These are phyloP conservation scores for Rhagium mordax DNA, from an alignment of 2,888 invertebrate genomes.

Conservation along the genomic window DNA sequence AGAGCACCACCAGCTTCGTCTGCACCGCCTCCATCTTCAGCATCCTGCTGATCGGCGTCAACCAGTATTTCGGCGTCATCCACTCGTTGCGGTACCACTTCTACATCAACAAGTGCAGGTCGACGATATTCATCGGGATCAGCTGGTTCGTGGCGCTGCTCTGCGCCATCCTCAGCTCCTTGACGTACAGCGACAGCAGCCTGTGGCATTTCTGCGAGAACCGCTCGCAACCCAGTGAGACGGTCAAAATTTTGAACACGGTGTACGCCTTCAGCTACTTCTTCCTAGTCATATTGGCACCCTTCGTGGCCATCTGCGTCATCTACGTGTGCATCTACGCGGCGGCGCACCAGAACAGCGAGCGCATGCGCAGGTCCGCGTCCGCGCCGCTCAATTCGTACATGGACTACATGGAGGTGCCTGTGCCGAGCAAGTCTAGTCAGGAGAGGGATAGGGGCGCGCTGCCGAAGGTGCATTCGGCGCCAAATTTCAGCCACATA, in stretches of 20 bases:
- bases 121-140: slow-evolving; percentile 69
- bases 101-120: slow-evolving; percentile 72
- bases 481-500: slow-evolving; percentile 63
- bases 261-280: slow-evolving; percentile 70
- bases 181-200: slow-evolving; percentile 69
- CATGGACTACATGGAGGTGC: slow-evolving; percentile 69
- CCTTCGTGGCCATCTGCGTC: slow-evolving; percentile 78
- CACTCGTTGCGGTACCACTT: slow-evolving; percentile 78
- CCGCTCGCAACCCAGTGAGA: slow-evolving; percentile 43
- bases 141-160: slow-evolving; percentile 71
- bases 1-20: slow-evolving; percentile 76
- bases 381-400: slow-evolving; percentile 72
- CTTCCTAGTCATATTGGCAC: slow-evolving; percentile 71
- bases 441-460: slow-evolving; percentile 47
- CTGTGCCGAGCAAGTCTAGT: slow-evolving; percentile 66
- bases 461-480: slow-evolving; percentile 65
- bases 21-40: slow-evolving; percentile 77
- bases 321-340: slow-evolving; percentile 84
- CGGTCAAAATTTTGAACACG: slow-evolving; percentile 66
- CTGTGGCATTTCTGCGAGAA: slow-evolving; percentile 69
- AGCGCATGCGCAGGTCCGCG: slow-evolving; percentile 71
- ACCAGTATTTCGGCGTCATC: slow-evolving; percentile 79
- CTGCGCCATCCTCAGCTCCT: slow-evolving; percentile 69
- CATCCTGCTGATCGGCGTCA: slow-evolving; percentile 76
- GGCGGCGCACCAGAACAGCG: slow-evolving; percentile 83